Base-by-base conservation (phyloP, 2,888 invertebrate species). In the Cataglyphis cursor region DNA sequence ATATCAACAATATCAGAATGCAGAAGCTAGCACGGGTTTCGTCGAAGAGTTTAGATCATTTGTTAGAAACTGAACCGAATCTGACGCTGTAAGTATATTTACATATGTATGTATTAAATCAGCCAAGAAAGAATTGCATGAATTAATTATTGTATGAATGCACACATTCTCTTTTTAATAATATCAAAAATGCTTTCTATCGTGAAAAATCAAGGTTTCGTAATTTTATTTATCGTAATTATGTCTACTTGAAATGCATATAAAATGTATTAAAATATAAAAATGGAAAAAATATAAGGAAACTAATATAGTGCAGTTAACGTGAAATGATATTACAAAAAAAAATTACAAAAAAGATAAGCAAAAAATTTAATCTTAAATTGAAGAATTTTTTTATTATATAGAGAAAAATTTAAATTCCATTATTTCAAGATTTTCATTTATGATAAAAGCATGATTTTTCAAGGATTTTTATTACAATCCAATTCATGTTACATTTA, bases 1-100 rank as follows among this genome's bases (percentile, higher is more conserved):
- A 95, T 98, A 98, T 95, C 98, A 98, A 95, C 98, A 98, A 95
- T 98, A 98, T 95, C 98, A 98, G 95, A 98, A 98, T 95, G 98
- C 97, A 51, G 97, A 97, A 73, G 97, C 97, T 89, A 80, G 89
- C 5, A 84, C 87, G 0, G 62, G 24, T 0, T 84, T 89, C 38
- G 85, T 51, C 0, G 81, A 83, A 48, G 59, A 44, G 6, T 2
- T 38, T 15, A 21, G 12, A 48, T 18, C n/a, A 5, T 21, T 44
- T 54, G 64, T 76, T 38, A 44, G 28, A 62, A 28, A 48, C 44
- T 62, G n/a, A 24, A 31, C 15, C 44, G 12, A 21, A 51, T 80
- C 78, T 73, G 81, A 85, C 81, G 85, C 35, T 86, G 76, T 12
- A 86, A 86, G 61, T 21, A 21, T 51, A 48, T 48, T 8, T 41